Base-by-base conservation (phyloP, 2,113 vertebrate genomes). In the Lepisosteus oculatus region DNA sequence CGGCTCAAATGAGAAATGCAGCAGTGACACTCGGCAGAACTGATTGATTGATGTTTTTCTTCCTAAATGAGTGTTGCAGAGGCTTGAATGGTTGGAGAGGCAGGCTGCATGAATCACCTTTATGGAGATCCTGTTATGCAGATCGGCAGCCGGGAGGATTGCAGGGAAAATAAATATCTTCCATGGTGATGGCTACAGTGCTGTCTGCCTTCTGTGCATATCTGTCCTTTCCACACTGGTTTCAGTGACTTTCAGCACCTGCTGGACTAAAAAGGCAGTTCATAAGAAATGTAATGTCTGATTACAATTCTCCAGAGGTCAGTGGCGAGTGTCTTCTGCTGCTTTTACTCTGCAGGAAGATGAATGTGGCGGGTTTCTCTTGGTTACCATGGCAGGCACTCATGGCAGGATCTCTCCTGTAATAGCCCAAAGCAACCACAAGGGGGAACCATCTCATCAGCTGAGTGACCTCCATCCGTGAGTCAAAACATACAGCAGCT, bases 371-470 rank as follows among this genome's bases (percentile, higher is more conserved):
- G 3, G 29, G 5, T 6, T 59, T 59, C n/a, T 59, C 4, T n/a
- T 59, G 29, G 29, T 29, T 29, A 29, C 29, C 29, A 29, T 29
- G 29, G 29, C 29, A 29, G 29, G 29, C 29, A 29, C 29, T 29
- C 29, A 29, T 29, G 29, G 29, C 29, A 29, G 29, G 29, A 29
- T 29, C 29, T 29, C 29, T 29, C 29, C 29, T 59, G 12, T 59
- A 59, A 13, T 59, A 59, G 57, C 57, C 57, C 9, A 59, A 15
- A 0, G 47, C 14, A 9, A 56, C 66, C 90, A 86, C 81, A 66
- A 82, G 90, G 83, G 80, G 85, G 81, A 78, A 74, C 65, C 79
- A 87, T 62, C 17, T 61, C 3, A 15, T 3, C 13, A 12, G 2
- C 42, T 41, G 9, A n/a, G 42, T 7, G 29, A 42, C 11, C 43